Evolutionary conservation across 1,140 invertebrate genomes (phyloP), one percentile per base, ranked within the genome.

Genomic region (Drosophila parvula): DNA sequence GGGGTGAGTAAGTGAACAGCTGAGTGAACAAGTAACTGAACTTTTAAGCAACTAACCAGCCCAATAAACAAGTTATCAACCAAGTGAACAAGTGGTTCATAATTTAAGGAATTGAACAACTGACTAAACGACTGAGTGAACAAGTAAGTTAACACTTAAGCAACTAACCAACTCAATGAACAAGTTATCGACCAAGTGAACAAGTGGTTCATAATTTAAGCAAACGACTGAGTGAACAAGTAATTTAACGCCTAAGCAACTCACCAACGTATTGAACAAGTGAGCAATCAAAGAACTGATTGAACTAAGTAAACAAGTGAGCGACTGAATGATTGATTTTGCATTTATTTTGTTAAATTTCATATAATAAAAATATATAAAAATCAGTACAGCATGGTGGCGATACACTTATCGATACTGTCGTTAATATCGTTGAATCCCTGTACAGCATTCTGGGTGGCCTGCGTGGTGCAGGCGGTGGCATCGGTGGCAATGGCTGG

Each of bases 401-500:
- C 38, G 8, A 63, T 43, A 55, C 81, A 85, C 27, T 6, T 27
- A 36, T 80, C 62, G 28, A 85, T 68, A 10, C 48, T 69, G 12
- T 32, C 48, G 47, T 74, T 67, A 18, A 85, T 47, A 14, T 47
- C 38, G 5, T 58, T 34, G n/a, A 80, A 58, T 10, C 65, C 58
- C 9, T 34, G 18, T 2, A 83, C 4, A 8, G 80, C 80, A 30
- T 50, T 34, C 2, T 64, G 61, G 10, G 80, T 67, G 40, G 81
- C 64, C 9, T 11, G n/a, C 9, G 18, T 40, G n/a, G 80, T 85
- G 58, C 81, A 85, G 44, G n/a, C 4, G 53, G 76, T 58, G 32
- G 81, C 74, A 56, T 80, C 74, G 27, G 16, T 61, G 36, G 64
- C 73, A 22, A 85, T 59, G 16, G 68, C 77, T 14, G 81, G 81